Base-by-base conservation (phyloP, 1,140 invertebrate genomes). In the Pygmarrhopalites habei region DNA sequence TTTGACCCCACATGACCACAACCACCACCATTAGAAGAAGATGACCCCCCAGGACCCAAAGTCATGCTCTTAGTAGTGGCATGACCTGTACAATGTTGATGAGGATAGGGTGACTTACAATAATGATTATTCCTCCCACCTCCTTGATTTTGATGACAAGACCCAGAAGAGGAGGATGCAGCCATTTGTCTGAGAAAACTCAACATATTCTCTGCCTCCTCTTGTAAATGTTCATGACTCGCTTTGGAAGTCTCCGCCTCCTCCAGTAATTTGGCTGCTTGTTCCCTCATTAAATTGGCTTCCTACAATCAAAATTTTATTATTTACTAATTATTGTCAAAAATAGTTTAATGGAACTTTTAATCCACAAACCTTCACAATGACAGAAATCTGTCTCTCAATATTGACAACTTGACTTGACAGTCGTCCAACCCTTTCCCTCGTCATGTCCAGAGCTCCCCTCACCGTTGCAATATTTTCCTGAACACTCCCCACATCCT, bases 401-500 rank as follows among this genome's bases (percentile, higher is more conserved):
- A 72, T 57, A 32, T 53, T 58, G 35, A 26, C 44, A 25, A 72
- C 66, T 53, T 70, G 68, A 58, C 43, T 64, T 26, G 60, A 58
- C 28, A 72, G 55, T 39, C 60, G 60, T n/a, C 55, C 51, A n/a
- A 72, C 66, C 39, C 62, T 60, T 26, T 72, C 70, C 35, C 59
- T 47, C 10, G 68, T 67, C 5, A 59, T 26, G 21, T 62, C 64
- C 17, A 67, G 35, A 23, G 64, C 44, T 28, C 64, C 60, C 43
- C 63, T 49, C 12, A 72, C 68, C 4, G 64, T 72, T 2, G 60
- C 62, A 53, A 72, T 55, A 58, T 70, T 72, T 51, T 68, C 66
- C 46, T 70, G 68, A 12, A 72, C 58, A 46, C 51, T 66, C 7
- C 68, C 70, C 39, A 72, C 66, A 25, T 72, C 70, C 32, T 68